Conservation (phyloP, 2,797 vertebrate genomes). For the Steatocranus sp. region DNA sequence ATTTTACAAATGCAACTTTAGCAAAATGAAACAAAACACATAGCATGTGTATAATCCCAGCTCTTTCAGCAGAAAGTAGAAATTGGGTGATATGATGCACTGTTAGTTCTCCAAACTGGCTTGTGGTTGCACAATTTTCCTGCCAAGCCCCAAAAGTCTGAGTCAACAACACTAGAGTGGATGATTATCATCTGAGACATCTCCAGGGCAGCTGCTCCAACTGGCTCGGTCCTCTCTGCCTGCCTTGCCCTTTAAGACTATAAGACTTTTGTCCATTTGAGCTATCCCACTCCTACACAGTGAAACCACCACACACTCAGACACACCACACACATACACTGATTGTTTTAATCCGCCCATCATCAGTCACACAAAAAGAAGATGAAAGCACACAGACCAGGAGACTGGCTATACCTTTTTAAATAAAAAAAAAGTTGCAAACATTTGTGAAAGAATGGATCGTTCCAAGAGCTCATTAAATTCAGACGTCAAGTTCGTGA, state of each 20-base stretch:
- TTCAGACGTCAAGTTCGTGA: not conserved
- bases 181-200: conserved; percentile 59
- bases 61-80: not conserved
- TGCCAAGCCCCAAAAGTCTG: conserved; percentile 49
- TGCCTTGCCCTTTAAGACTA: conserved; percentile 2
- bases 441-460: not conserved
- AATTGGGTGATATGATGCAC: not conserved
- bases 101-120: conserved; percentile 19
- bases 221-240: conserved; percentile 5
- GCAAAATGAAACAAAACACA: not conserved
- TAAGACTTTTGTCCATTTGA: not conserved
- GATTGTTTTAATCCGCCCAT: not conserved
- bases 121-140: conserved; percentile 37
- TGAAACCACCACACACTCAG: not conserved
- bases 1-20: not conserved
- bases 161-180: conserved; percentile 47
- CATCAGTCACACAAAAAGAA: not conserved
- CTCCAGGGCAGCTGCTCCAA: conserved; percentile 51
- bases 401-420: not conserved
- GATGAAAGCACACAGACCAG: not conserved
- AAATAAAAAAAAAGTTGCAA: accelerated
- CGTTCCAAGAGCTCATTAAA: not conserved
- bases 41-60: not conserved
- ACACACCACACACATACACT: not conserved
- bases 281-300: not conserved